A percentile compares a stretch with the other conserved stretches of the same genome.
These are phyloP conservation scores for Endotricha flammealis DNA, from an alignment of 2,888 invertebrate species.

Conservation along the genomic window DNA sequence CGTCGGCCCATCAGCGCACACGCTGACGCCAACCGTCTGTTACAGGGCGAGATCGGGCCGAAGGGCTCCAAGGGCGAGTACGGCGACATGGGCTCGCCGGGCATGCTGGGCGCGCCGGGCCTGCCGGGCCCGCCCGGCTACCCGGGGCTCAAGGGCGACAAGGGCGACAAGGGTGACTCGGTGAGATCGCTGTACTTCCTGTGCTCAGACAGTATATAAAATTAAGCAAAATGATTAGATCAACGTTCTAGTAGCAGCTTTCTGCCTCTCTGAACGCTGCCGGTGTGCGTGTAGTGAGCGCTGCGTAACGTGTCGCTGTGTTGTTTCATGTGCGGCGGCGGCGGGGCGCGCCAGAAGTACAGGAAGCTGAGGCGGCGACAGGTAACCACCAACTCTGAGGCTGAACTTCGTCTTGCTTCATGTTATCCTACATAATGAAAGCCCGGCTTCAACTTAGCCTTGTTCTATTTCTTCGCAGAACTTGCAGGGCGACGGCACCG, in stretches of 20 bases:
- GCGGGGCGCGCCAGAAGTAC: slow-evolving; percentile 81
- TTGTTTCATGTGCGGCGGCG: slow-evolving; percentile 29
- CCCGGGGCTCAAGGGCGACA: slow-evolving; percentile 93
- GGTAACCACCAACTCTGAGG: slow-evolving; percentile 80
- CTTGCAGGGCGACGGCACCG: slow-evolving; percentile 89
- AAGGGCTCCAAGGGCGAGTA: slow-evolving; percentile 93
- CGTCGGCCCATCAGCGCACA: too few relatives aligned
- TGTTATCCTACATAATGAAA: too few relatives aligned
- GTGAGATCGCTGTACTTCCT: slow-evolving; percentile 74
- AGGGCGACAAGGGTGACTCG: slow-evolving; percentile 95
- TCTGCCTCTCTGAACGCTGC: too few relatives aligned
- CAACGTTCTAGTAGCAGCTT: too few relatives aligned
- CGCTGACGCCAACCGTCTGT: slow-evolving; percentile 12
- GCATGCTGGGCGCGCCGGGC: slow-evolving; percentile 96
- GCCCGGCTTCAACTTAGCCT: too few relatives aligned
- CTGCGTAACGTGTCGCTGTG: slow-evolving; percentile 30
- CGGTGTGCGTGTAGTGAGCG: too few relatives aligned
- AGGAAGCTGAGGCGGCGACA: slow-evolving; percentile 89
- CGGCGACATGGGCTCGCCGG: slow-evolving; percentile 95
- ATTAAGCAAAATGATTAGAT: too few relatives aligned
- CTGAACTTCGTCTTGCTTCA: too few relatives aligned
- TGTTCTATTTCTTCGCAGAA: too few relatives aligned
- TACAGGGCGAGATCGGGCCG: slow-evolving; percentile 87
- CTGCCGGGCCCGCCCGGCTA: slow-evolving; percentile 89
- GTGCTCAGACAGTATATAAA: not conserved